Base-by-base conservation (phyloP, 2,113 vertebrate genomes). In the Sialia sialis region DNA sequence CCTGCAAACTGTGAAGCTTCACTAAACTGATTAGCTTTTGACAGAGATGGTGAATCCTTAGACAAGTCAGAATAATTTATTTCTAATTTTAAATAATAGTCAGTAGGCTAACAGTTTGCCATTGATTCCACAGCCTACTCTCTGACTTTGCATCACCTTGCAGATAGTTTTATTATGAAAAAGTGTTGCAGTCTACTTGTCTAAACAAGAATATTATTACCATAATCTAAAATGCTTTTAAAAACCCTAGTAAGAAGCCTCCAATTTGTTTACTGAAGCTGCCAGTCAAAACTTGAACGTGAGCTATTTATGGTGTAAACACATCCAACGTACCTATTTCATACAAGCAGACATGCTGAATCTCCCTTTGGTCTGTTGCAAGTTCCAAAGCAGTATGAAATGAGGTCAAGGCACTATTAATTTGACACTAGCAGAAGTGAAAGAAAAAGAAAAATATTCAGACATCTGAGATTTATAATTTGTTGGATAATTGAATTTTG, bases 291-390 rank as follows among this genome's bases (percentile, higher is more conserved):
- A 89, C 9, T 41, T 54, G 12, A 62, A 64, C 75, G 20, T 23
- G 41, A 89, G 22, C 16, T 66, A 58, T 72, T 72, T 34, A 72
- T 4, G 36, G 7, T 4, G 20, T 39, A 44, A 79, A 43, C 21
- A 55, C 15, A 84, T 11, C 34, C 64, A 82, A 92, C 97, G 25
- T 98, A 99, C 99, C 99, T 54, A 99, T 99, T 97, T 99, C 99
- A 97, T 99, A 99, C 39, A 99, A 98, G 97, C 99, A 99, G 95
- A 99, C 99, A 8, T 99, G 99, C 32, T 99, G 99, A 93, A 99
- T 98, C 98, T 99, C 99, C 96, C 99, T 98, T 98, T 99, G 99
- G 97, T 99, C 99, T 82, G 98, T 98, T 56, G 99, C 99, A 43
- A 99, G 99, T 90, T 99, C 99, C 97, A 99, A 94, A 83, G 99